Conservation (phyloP, 64 coral and sea anemone genomes). For the Dendrophyllia cribrosa region DNA sequence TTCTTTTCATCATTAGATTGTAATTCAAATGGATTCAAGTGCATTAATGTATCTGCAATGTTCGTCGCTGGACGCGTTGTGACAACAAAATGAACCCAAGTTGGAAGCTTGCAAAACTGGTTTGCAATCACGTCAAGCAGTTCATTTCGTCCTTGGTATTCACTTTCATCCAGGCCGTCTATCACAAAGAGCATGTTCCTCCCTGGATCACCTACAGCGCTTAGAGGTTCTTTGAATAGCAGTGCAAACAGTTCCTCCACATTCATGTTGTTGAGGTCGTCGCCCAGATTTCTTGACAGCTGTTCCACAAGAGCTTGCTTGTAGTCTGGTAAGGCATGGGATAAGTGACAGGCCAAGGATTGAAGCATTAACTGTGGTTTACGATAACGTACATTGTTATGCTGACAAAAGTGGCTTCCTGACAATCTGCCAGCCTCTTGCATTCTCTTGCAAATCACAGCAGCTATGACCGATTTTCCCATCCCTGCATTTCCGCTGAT, state of each 20-base stretch:
- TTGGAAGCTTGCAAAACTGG: conserved; percentile 38
- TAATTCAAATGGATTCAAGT: neutral
- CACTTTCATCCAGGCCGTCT: conserved; percentile 59
- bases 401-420: conserved; percentile 51
- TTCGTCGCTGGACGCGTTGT: conserved; percentile 52
- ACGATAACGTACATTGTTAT: conserved; percentile 36
- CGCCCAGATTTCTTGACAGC: conserved; percentile 34
- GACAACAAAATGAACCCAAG: conserved; percentile 22
- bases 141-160: conserved; percentile 9
- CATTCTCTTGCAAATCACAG: conserved; percentile 45
- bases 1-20: neutral
- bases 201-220: neutral
- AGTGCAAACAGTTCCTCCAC: conserved; percentile 65
- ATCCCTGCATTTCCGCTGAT: conserved; percentile 51
- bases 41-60: neutral
- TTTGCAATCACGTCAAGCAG: conserved; percentile 11
- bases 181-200: conserved; percentile 23
- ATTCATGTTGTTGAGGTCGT: conserved; percentile 14
- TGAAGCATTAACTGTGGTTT: conserved; percentile 53
- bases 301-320: conserved; percentile 30
- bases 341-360: conserved; percentile 44
- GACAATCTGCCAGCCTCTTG: conserved; percentile 24
- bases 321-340: conserved; percentile 37
- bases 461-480: conserved; percentile 38
- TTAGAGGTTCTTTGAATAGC: conserved; percentile 49